These are phyloP conservation scores for Lepidocyrtoides sp. DNA, from an alignment of 2,888 invertebrate genomes.

Conservation along the genomic window DNA sequence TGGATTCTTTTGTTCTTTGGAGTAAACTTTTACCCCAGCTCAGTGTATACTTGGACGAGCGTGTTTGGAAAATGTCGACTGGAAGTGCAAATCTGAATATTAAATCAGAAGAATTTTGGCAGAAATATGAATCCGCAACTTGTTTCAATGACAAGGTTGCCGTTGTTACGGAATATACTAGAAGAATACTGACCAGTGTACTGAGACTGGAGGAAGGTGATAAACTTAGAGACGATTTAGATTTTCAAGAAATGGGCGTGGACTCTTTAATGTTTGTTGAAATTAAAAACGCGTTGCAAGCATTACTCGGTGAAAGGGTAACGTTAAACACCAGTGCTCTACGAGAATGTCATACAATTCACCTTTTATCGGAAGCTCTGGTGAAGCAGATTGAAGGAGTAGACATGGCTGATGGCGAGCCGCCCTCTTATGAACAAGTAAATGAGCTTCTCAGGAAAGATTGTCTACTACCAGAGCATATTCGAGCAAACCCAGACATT, in stretches of 20 bases:
- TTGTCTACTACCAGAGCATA: constrained; percentile 52
- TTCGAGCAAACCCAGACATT: neutral
- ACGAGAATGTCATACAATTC: constrained; percentile 62
- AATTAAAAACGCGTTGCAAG: neutral
- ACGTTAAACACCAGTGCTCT: constrained; percentile 56
- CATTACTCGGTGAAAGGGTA: neutral
- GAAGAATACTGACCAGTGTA: constrained; percentile 2
- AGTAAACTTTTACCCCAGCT: constrained; percentile 48
- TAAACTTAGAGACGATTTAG: neutral
- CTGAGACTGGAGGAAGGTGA: neutral
- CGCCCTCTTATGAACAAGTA: constrained; percentile 18
- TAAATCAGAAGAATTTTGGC: constrained; percentile 69
- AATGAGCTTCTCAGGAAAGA: constrained; percentile 59
- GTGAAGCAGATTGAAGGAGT: constrained; percentile 55
- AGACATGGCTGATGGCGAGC: neutral
- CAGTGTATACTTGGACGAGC: constrained; percentile 72
- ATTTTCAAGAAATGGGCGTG: neutral
- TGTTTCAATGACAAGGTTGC: neutral
- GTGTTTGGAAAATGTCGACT: constrained; percentile 40
- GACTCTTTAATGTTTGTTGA: neutral
- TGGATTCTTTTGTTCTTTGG: constrained; percentile 58
- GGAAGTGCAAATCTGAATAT: neutral
- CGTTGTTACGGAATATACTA: neutral
- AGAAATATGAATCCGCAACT: constrained; percentile 67
- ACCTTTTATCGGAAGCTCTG: constrained; percentile 23